Conservation (phyloP, 2,113 vertebrate species). For the Anguilla rostrata region DNA sequence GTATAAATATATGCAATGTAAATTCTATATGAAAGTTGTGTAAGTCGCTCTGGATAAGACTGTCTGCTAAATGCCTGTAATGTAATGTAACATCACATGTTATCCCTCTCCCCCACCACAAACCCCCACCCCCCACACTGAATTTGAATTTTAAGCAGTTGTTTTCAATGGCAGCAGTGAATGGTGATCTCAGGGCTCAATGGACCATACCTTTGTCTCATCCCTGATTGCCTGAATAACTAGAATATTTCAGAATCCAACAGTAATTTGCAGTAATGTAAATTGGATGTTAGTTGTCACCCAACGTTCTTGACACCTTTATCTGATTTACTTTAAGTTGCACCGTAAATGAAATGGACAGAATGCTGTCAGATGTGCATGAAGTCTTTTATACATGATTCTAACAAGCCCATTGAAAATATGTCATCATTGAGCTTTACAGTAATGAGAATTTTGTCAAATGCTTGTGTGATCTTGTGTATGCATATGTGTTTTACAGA, state of each 20-base stretch:
- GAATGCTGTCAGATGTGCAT: not conserved
- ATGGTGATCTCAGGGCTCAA: not conserved
- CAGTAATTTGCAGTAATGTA: too few relatives aligned
- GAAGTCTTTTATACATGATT: not conserved
- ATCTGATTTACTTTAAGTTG: not conserved
- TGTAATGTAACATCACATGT: too few relatives aligned
- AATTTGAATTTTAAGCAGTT: too few relatives aligned
- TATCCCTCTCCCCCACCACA: too few relatives aligned
- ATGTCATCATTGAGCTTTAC: not conserved
- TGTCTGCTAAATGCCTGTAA: too few relatives aligned
- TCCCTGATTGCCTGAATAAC: not conserved
- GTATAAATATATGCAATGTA: too few relatives aligned
- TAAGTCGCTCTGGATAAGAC: too few relatives aligned
- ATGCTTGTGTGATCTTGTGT: conserved; percentile 5
- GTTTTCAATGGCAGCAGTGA: not conserved
- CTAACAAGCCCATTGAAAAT: not conserved
- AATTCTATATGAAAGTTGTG: too few relatives aligned
- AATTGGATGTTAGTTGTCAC: not conserved
- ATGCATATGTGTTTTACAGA: not conserved
- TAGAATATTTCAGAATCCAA: not conserved
- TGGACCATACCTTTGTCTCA: not conserved
- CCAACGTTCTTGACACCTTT: not conserved
- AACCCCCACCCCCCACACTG: too few relatives aligned
- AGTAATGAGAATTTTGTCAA: not conserved
- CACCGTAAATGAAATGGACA: not conserved